Evolutionary conservation across 35 echinoderm and acorn worm genomes (phyloP), one percentile per base, ranked within the genome.

Genomic region (Stichopus chloronotus): DNA sequence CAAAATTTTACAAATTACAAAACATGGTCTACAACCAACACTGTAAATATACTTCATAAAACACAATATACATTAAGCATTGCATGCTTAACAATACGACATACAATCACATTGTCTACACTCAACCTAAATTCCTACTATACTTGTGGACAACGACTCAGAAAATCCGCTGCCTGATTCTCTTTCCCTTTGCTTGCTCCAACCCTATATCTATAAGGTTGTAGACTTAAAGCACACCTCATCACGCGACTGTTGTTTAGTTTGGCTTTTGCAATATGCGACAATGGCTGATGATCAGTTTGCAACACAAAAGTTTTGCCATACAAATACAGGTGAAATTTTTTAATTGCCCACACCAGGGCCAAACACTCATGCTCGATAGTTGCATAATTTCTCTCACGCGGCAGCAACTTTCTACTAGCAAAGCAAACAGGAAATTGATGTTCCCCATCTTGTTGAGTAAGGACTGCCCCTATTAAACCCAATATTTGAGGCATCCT

Each of bases 401-500:
- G 52, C 21, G 91, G 91, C 71, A 90, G 25, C 19, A 95, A 72
- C 53, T 95, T 95, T 69, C 86, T 88, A 43, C 94, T 95, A 52
- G 86, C 94, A 83, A 89, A 95, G 11, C 79, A 86, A 11, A 93
- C 60, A 14, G 94, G 92, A 58, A 88, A 95, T 72, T 84, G 80
- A 14, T 60, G 56, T 10, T 61, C 92, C 1, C 58, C 92, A 21
- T 25, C 52, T 55, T 92, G 55, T 81, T 96, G 95, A 24, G 94
- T 30, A n/a, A 90, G 56, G 4, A 94, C 84, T 0, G 93, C 95
- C 10, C 95, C 95, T 81, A 96, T 69, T 72, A n/a, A n/a, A n/a
- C n/a, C 92, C 95, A 30, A 78, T 87, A 19, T 91, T 87, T 43
- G 95, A 94, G 13, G 95, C 95, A 87, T 94, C 95, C 6, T 81